Evolutionary conservation across 2,113 vertebrate genomes (phyloP).

Genomic region (Gavia stellata): DNA sequence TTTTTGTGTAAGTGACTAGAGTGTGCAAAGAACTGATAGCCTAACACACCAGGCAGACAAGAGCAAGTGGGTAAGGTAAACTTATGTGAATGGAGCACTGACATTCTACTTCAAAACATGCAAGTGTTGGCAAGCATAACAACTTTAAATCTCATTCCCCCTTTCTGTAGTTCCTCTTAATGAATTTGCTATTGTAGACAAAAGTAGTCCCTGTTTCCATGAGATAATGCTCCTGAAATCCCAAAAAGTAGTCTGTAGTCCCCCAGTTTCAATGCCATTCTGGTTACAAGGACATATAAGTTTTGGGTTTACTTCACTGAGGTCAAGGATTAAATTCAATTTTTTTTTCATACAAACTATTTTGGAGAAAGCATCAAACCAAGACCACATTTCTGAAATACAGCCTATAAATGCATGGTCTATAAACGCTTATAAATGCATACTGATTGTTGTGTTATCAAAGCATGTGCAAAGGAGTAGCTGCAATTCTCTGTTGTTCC

Average conservation of each 20-base stretch:
- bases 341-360: not conserved
- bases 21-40: not conserved
- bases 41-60: not conserved
- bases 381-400: not conserved
- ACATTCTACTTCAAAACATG: not conserved
- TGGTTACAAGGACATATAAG: not conserved
- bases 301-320: not conserved
- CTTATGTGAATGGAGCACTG: rapidly evolving
- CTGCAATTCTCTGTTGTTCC: not conserved
- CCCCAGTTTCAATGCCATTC: not conserved
- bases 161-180: not conserved
- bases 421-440: not conserved
- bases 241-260: not conserved
- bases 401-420: not conserved
- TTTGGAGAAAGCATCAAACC: not conserved
- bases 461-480: not conserved
- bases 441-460: not conserved
- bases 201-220: not conserved
- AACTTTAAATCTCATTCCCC: not conserved
- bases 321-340: not conserved
- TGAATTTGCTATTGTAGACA: not conserved
- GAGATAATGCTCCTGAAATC: not conserved
- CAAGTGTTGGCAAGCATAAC: rapidly evolving
- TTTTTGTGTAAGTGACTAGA: not conserved
- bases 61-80: not conserved